A percentile compares a stretch with the other conserved stretches of the same genome.
Conservation (phyloP, 2,797 vertebrate species). For the Lutjanus campechanus region DNA sequence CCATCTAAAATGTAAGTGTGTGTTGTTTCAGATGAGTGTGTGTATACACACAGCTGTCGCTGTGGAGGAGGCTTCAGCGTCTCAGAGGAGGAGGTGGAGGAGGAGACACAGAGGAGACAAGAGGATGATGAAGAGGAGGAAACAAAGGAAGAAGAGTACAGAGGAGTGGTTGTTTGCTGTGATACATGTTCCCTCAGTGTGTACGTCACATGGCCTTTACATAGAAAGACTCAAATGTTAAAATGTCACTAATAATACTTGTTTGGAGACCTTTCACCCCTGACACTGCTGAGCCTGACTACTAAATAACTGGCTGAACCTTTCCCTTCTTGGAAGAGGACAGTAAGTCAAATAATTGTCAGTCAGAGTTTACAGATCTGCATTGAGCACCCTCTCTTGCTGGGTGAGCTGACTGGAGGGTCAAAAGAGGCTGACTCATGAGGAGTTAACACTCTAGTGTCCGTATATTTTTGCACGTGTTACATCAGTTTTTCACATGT, state of each 20-base stretch:
- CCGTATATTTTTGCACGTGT: too few species aligned
- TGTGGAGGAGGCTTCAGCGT: conserved; percentile 82
- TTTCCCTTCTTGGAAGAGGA: neutral
- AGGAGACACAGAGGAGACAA: conserved; percentile 37
- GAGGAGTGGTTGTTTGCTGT: conserved; percentile 80
- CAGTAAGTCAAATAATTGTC: neutral
- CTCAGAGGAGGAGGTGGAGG: conserved; percentile 70
- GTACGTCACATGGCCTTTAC: conserved; percentile 47
- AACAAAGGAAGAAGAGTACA: neutral
- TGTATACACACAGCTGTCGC: conserved; percentile 79
- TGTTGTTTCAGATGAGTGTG: conserved; percentile 69
- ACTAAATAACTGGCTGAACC: neutral
- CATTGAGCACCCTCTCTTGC: too few species aligned
- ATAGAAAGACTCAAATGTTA: neutral
- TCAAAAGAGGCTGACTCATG: too few species aligned
- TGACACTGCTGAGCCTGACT: neutral
- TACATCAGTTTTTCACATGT: too few species aligned
- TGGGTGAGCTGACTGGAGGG: too few species aligned
- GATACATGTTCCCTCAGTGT: conserved; percentile 81
- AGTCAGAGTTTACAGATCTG: too few species aligned
- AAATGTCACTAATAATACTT: neutral
- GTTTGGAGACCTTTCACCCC: neutral
- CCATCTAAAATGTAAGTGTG: conserved; percentile 6
- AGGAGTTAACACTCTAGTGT: too few species aligned
- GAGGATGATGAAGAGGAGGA: conserved; percentile 32